Evolutionary conservation across 2,797 vertebrate genomes (phyloP).

Genomic region (Mus minutoides): DNA sequence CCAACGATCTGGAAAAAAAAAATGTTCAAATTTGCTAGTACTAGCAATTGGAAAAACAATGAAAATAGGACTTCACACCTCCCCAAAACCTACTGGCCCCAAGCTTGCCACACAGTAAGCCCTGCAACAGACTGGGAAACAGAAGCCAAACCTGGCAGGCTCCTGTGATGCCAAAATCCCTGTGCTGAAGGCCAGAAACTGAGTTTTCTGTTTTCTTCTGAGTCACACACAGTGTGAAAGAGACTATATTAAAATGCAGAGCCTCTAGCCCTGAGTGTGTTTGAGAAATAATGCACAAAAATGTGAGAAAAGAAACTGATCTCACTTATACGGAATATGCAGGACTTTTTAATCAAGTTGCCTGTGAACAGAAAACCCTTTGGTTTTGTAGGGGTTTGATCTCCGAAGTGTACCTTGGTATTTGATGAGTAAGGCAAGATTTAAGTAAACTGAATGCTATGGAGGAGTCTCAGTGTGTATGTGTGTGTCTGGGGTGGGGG

Average conservation of each 20-base stretch:
- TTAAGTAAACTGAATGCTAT: not conserved
- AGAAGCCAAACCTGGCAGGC: not conserved
- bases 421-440: not conserved
- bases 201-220: conserved; percentile 48
- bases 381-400: not conserved
- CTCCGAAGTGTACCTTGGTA: not conserved
- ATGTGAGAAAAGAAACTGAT: not conserved
- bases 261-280: conserved; percentile 22
- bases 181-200: not conserved
- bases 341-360: conserved; percentile 13
- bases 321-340: not conserved
- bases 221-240: conserved; percentile 9
- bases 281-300: conserved; percentile 57
- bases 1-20: conserved; percentile 14
- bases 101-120: conserved; percentile 11
- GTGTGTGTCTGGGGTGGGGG: too few species aligned
- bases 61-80: conserved; percentile 64
- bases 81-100: conserved; percentile 54
- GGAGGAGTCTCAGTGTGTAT: not conserved
- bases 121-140: not conserved
- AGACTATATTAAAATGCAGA: not conserved
- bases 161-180: not conserved
- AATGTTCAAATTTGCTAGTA: conserved; percentile 44
- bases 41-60: conserved; percentile 30
- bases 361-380: not conserved